phyloP scores from a whole-genome alignment of 92 coral and sea anemone genomes.

The Chrysogorgia sp. region DNA sequence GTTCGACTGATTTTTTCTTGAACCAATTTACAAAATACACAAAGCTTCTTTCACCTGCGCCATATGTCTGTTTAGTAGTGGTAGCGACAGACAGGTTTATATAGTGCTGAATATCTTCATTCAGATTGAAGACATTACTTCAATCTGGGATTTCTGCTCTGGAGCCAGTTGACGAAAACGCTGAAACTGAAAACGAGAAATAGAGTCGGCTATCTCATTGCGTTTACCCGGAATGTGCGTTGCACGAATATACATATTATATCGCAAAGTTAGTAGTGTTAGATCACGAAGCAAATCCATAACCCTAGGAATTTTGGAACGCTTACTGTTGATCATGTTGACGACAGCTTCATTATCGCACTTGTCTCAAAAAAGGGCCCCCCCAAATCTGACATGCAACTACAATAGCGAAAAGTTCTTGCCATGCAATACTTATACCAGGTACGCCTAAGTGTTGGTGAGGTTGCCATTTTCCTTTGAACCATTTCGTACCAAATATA shows the following conservation, averaged over 20 bases:
- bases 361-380: not conserved
- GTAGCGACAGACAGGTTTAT: conserved; percentile 47
- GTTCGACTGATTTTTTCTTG: not conserved
- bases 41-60: conserved; percentile 56
- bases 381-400: conserved; percentile 68
- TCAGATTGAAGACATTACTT: conserved; percentile 37
- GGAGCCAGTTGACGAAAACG: conserved; percentile 60
- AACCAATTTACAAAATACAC: conserved; percentile 36
- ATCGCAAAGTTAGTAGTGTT: conserved; percentile 48
- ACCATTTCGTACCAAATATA: conserved; percentile 58
- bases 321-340: not conserved
- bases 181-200: conserved; percentile 67
- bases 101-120: conserved; percentile 42
- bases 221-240: conserved; percentile 61
- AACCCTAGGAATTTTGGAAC: conserved; percentile 8
- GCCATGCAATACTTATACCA: conserved; percentile 72
- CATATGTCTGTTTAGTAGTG: conserved; percentile 55
- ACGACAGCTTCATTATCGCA: conserved; percentile 23
- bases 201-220: conserved; percentile 51
- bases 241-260: conserved; percentile 47
- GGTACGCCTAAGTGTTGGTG: conserved; percentile 53
- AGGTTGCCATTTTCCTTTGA: conserved; percentile 65
- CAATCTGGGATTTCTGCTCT: conserved; percentile 39
- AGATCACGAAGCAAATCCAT: conserved; percentile 30
- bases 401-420: conserved; percentile 60